Percentiles rank a stretch among this genome's conserved stretches.
Evolutionary conservation across 2,888 invertebrate species (phyloP).

Genomic region (Trypoxylon attenuatum): DNA sequence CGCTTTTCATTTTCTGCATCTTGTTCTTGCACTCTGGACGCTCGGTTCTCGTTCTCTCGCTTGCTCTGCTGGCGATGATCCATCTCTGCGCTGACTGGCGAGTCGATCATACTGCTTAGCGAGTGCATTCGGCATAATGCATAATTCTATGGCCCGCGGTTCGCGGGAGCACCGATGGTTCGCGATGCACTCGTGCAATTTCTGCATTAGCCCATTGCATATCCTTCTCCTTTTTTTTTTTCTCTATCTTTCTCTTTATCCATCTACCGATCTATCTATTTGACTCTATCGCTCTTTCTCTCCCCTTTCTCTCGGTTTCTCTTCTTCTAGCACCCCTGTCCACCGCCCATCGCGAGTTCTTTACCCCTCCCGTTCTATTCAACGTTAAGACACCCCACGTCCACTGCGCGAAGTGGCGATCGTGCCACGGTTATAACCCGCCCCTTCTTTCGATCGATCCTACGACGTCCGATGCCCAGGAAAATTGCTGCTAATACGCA

Average conservation of each 20-base stretch:
- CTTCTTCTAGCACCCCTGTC: no score
- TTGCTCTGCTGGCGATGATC: neutral
- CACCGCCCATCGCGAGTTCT: no score
- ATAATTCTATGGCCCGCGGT: constrained; percentile 50
- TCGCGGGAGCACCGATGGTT: constrained; percentile 8
- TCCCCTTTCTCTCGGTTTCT: no score
- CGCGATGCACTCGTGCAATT: neutral
- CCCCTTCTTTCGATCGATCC: no score
- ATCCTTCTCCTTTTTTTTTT: neutral
- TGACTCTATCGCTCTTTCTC: neutral
- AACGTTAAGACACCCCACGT: neutral
- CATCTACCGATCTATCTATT: neutral
- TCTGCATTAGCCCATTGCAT: neutral
- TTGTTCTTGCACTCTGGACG: neutral
- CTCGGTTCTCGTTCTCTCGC: neutral
- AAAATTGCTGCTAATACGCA: neutral
- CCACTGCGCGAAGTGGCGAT: neutral
- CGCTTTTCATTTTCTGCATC: constrained; percentile 1
- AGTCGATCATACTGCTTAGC: constrained; percentile 63
- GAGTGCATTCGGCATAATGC: constrained; percentile 55
- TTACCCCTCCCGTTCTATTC: no score
- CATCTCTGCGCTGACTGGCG: neutral
- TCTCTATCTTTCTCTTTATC: neutral
- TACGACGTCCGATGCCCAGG: neutral
- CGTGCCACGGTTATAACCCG: neutral